Evolutionary conservation across 2,113 vertebrate genomes (phyloP).

Genomic region (Sylvilagus bachmani): DNA sequence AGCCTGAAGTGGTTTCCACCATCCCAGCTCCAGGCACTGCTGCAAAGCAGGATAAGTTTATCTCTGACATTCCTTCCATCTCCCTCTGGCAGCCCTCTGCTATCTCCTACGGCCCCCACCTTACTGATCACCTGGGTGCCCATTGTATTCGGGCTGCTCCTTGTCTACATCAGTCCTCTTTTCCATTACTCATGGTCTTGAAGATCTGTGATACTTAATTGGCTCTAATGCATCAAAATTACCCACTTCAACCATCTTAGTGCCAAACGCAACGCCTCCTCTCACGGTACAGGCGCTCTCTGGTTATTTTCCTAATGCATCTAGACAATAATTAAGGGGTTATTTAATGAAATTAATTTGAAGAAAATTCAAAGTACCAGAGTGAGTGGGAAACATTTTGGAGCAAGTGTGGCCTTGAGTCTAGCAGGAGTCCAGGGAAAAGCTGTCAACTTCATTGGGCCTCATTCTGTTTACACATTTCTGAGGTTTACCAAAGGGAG

Average conservation of each 20-base stretch:
- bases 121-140: not conserved
- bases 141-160: not conserved
- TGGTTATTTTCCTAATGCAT: conserved; percentile 51
- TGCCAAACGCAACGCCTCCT: not conserved
- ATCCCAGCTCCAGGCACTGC: not conserved
- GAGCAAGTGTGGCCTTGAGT: not conserved
- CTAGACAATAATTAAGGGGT: conserved; percentile 8
- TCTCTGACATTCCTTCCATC: not conserved
- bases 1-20: conserved; percentile 30
- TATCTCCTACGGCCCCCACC: not conserved
- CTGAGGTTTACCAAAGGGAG: not conserved
- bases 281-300: not conserved
- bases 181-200: not conserved
- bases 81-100: not conserved
- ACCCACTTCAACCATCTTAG: not conserved
- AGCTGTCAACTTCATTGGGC: not conserved
- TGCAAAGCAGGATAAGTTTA: not conserved
- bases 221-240: conserved; percentile 24
- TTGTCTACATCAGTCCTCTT: not conserved
- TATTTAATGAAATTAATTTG: conserved; percentile 44
- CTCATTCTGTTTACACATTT: conserved; percentile 51
- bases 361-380: conserved; percentile 45
- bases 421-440: not conserved
- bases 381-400: not conserved
- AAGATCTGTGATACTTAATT: conserved; percentile 39